Conservation (phyloP, 1,140 invertebrate species). For the Brachionus calyciflorus region DNA sequence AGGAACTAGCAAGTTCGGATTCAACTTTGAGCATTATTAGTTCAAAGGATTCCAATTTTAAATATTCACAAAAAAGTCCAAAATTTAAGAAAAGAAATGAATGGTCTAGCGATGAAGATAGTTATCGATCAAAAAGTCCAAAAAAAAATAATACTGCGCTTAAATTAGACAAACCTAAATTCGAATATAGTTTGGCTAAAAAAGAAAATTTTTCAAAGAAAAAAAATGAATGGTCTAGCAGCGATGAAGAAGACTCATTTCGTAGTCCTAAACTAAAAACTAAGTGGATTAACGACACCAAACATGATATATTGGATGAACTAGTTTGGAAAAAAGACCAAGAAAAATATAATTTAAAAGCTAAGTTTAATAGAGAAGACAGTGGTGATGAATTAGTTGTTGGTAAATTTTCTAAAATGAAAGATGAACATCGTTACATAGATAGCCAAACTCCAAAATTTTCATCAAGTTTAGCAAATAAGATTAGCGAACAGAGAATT, state of each 20-base stretch:
- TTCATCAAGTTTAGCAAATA: background rate
- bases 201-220: no score
- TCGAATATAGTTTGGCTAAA: no score
- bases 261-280: background rate
- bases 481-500: background rate
- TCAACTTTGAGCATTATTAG: conserved; percentile 18
- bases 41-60: no score
- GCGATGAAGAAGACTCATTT: background rate
- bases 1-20: background rate
- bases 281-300: background rate
- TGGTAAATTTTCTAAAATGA: no score
- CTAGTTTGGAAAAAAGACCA: background rate
- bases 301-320: background rate
- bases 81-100: background rate
- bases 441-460: background rate
- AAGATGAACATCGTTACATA: background rate
- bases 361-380: no score
- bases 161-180: no score
- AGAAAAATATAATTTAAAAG: background rate
- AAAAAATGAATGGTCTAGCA: background rate
- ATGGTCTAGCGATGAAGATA: conserved; percentile 9
- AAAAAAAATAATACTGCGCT: no score
- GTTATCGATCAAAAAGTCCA: background rate
- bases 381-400: no score
- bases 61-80: no score